Evolutionary conservation across 2,888 invertebrate species (phyloP), one percentile per base, ranked within the genome.

Genomic region (Polyommatus iphigenia): DNA sequence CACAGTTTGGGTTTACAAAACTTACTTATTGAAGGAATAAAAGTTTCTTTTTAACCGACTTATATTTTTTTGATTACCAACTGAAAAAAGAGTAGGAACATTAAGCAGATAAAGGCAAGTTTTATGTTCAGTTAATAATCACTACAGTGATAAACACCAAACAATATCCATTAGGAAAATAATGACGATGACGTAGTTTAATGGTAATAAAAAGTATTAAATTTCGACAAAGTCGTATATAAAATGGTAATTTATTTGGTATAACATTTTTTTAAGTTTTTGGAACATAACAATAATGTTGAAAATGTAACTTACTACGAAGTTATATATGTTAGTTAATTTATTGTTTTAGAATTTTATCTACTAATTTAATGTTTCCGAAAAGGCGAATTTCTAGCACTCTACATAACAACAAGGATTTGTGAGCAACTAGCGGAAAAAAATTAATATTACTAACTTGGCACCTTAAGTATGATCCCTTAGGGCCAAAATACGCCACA

Each of bases 131-230:
- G 59, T 59, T 59, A 29, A 67, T 15, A 67, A 10, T 29, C 18
- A 15, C 67, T 32, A 29, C 29, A 67, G 29, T 67, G 29, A 67
- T 67, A 67, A 67, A 67, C 29, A 67, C 18, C 15, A 32, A 29
- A 29, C 29, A 24, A 62, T 62, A 67, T 67, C 67, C 29, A 67
- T 67, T 67, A 67, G 67, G 29, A 67, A 67, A 67, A 67, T 72
- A 72, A 72, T 72, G 41, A 72, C 36, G n/a, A 20, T 72, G 72
- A 72, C 72, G 72, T 72, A 41, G 72, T 41, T 41, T 36, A 41
- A 41, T 10, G 10, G 36, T 6, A 41, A 72, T 41, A 72, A 72
- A 72, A 72, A 72, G 41, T 72, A 41, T 72, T 20, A 13, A 72
- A 72, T 41, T 41, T 72, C 36, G 32, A 36, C 36, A 71, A 71